phyloP scores from a whole-genome alignment of 2,113 vertebrate species.

The Chrysochloris asiatica region DNA sequence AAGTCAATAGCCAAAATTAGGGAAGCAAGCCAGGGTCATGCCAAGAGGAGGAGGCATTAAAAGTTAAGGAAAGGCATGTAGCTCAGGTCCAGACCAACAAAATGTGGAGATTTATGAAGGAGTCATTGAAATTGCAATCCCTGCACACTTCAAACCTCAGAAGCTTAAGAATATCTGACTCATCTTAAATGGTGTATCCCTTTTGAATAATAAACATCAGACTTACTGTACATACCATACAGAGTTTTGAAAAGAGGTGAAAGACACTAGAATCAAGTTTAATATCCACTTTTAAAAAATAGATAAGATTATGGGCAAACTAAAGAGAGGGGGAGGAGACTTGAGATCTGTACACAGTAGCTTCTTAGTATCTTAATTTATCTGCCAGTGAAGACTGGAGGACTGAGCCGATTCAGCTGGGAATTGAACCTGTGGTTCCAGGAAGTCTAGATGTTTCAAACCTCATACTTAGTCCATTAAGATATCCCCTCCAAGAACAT shows the following conservation, averaged over 20 bases:
- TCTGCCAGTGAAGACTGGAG: constrained; percentile 62
- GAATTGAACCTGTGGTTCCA: constrained; percentile 80
- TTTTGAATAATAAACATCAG: neutral
- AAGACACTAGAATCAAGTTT: constrained; percentile 44
- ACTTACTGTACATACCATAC: neutral
- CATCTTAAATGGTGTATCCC: neutral
- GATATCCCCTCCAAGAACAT: constrained; percentile 71
- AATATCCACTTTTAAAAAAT: constrained; percentile 48
- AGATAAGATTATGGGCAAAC: neutral
- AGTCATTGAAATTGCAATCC: neutral
- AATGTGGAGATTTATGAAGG: neutral
- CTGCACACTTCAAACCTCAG: neutral
- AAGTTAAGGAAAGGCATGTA: neutral
- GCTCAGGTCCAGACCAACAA: neutral
- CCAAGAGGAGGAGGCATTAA: neutral
- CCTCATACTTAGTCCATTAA: constrained; percentile 79
- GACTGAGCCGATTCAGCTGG: constrained; percentile 69
- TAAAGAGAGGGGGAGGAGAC: neutral
- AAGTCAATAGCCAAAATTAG: neutral
- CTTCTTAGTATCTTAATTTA: constrained; percentile 73
- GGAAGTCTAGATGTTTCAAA: constrained; percentile 79
- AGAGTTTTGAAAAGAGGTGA: constrained; percentile 24
- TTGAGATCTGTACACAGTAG: constrained; percentile 56
- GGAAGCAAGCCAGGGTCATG: neutral
- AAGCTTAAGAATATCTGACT: neutral